Conservation (phyloP, 2,888 invertebrate genomes). For the Tetanocera ferruginea region DNA sequence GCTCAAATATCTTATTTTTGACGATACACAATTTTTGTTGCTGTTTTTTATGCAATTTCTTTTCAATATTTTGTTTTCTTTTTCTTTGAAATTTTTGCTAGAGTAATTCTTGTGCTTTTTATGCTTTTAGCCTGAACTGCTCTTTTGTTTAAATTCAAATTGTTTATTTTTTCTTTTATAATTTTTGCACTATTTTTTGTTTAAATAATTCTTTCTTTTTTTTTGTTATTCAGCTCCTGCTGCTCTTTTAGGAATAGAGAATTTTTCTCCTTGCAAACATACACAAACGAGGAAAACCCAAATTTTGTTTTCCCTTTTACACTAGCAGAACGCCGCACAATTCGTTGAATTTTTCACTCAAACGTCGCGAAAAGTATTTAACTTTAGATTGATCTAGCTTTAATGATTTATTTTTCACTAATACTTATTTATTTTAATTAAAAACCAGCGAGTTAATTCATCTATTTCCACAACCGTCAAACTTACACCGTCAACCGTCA, state of each 20-base stretch:
- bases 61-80: not conserved
- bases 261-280: slow-evolving; percentile 29
- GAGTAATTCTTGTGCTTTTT: too few relatives aligned
- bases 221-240: not conserved
- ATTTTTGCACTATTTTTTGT: not conserved
- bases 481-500: slow-evolving; percentile 31
- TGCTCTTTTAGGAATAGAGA: slow-evolving; percentile 21
- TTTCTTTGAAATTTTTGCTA: not conserved
- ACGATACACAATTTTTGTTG: slow-evolving; percentile 31
- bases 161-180: not conserved
- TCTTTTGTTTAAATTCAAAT: too few relatives aligned
- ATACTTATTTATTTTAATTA: slow-evolving; percentile 18
- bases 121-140: too few relatives aligned
- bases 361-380: not conserved
- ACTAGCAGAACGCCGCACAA: not conserved
- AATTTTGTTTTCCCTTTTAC: slow-evolving; percentile 1
- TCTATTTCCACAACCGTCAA: slow-evolving; percentile 19
- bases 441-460: slow-evolving; percentile 10
- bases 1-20: not conserved
- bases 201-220: not conserved
- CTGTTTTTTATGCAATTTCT: not conserved
- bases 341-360: not conserved
- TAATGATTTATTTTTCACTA: slow-evolving; percentile 21
- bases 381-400: not conserved
- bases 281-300: not conserved